Conservation (phyloP, 2,888 invertebrate species). For the Patella pellucida region DNA sequence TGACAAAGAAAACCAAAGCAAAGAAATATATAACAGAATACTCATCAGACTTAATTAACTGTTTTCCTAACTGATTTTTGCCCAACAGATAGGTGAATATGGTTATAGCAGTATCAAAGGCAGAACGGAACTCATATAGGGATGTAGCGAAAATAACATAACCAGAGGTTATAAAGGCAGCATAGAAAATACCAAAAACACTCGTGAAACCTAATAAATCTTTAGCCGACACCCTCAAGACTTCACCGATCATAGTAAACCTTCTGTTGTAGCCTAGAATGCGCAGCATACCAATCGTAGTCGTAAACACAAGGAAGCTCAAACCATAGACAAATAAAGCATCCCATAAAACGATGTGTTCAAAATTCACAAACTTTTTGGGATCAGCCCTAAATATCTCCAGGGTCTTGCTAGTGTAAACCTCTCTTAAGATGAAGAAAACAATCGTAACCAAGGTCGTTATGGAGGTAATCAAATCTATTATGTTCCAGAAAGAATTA, state of each 20-base stretch:
- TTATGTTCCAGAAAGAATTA: conserved; percentile 68
- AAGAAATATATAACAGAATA: conserved; percentile 52
- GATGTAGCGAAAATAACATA: conserved; percentile 63
- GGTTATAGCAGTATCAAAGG: conserved; percentile 67
- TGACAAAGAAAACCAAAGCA: conserved; percentile 49
- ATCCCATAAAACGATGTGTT: conserved; percentile 70
- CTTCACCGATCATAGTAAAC: conserved; percentile 71
- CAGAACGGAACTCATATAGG: conserved; percentile 59
- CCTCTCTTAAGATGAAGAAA: conserved; percentile 61
- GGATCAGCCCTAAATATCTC: conserved; percentile 41
- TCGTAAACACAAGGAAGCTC: conserved; percentile 46
- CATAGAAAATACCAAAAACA: conserved; percentile 68
- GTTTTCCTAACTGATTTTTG: conserved; percentile 45
- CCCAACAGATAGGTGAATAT: conserved; percentile 65
- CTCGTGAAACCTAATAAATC: conserved; percentile 70
- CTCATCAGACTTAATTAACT: conserved; percentile 41
- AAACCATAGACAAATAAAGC: conserved; percentile 55
- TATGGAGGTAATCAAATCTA: conserved; percentile 66
- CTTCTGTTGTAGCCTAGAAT: conserved; percentile 73
- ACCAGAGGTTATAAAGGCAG: conserved; percentile 63
- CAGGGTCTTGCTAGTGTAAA: conserved; percentile 37
- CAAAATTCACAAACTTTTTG: conserved; percentile 63
- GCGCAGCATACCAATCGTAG: conserved; percentile 48
- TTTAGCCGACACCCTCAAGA: conserved; percentile 65
- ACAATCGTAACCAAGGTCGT: conserved; percentile 58